phyloP scores from a whole-genome alignment of 2,888 invertebrate genomes.

The Neuroscelio doddi region DNA sequence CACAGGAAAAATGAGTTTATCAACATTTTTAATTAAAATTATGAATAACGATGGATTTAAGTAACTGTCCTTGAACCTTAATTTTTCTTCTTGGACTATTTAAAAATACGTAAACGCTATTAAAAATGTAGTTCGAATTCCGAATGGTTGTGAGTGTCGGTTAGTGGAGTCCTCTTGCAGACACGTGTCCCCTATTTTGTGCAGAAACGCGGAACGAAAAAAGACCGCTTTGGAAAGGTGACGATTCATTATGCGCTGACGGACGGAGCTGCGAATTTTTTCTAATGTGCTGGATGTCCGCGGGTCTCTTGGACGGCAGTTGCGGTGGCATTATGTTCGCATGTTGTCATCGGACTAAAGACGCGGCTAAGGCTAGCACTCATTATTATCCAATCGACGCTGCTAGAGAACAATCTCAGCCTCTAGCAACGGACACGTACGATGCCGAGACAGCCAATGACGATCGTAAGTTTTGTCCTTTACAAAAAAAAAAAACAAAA shows the following conservation, averaged over 20 bases:
- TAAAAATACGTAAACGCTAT: too few relatives aligned
- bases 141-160: conserved; percentile 5
- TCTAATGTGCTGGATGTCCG: conserved; percentile 92
- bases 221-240: conserved; percentile 70
- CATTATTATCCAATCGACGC: conserved; percentile 68
- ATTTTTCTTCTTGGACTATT: too few relatives aligned
- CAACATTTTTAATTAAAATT: too few relatives aligned
- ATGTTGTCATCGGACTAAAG: conserved; percentile 83
- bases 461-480: conserved; percentile 73
- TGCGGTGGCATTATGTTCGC: conserved; percentile 88
- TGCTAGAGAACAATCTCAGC: conserved; percentile 65
- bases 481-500: conserved; percentile 21
- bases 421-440: conserved; percentile 73
- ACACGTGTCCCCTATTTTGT: conserved; percentile 53
- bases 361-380: conserved; percentile 66
- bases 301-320: conserved; percentile 88
- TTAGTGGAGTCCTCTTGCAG: conserved; percentile 9
- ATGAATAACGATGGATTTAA: too few relatives aligned
- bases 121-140: not conserved
- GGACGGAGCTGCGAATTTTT: conserved; percentile 93
- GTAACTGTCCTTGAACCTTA: too few relatives aligned
- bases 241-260: conserved; percentile 78
- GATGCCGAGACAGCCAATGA: conserved; percentile 75
- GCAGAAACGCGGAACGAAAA: conserved; percentile 69
- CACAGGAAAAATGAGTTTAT: too few relatives aligned